These are phyloP conservation scores for Myrmecophaga tridactyla DNA, from an alignment of 2,113 vertebrate species.

Conservation along the genomic window DNA sequence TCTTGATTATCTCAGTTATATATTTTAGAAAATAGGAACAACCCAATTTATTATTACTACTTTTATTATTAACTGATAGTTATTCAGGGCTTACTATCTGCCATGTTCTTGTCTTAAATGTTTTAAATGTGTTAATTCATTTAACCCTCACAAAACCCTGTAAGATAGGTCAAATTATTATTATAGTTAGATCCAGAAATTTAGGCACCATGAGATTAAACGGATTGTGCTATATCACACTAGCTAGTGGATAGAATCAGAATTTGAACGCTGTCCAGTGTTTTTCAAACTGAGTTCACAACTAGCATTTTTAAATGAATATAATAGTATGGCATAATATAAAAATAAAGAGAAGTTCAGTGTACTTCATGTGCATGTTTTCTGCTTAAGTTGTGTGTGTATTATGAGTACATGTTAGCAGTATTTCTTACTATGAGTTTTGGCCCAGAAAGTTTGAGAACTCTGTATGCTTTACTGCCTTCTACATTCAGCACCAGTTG, in stretches of 20 bases:
- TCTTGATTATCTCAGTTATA: neutral
- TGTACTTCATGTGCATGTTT: neutral
- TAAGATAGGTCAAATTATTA: neutral
- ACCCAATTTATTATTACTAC: neutral
- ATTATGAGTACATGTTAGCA: neutral
- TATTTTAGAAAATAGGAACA: neutral
- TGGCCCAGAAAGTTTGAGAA: neutral
- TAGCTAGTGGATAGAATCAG: neutral
- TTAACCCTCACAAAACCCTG: neutral
- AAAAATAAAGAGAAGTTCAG: neutral
- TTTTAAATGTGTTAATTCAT: neutral
- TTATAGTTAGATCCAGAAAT: neutral
- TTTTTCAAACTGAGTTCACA: neutral
- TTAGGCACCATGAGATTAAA: neutral
- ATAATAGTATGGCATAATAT: neutral
- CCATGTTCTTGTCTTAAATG: neutral
- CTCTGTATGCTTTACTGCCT: neutral
- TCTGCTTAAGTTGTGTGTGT: neutral
- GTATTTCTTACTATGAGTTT: neutral
- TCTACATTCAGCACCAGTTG: neutral
- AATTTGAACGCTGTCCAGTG: neutral
- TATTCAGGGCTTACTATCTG: neutral
- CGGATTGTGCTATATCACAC: neutral
- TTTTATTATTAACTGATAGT: neutral
- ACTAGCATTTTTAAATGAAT: neutral